Conservation (phyloP, 2,113 vertebrate species). For the Oxyura jamaicensis region DNA sequence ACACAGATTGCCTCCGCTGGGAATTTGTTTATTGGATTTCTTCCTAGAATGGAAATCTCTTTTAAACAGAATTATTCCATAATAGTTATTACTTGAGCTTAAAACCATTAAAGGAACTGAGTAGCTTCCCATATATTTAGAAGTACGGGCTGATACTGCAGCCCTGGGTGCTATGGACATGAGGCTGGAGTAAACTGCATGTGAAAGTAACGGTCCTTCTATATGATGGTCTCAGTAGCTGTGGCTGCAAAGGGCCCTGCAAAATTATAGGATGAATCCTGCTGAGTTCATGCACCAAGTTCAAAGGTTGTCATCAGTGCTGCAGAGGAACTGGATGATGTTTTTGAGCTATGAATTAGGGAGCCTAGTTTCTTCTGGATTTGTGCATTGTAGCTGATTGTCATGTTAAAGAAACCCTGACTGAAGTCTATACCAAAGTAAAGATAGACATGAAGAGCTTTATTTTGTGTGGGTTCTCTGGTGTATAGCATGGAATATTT, state of each 20-base stretch:
- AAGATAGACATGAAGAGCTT: background rate
- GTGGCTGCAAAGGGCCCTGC: background rate
- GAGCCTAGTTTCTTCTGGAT: background rate
- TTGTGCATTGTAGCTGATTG: background rate
- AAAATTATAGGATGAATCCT: background rate
- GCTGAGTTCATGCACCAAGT: background rate
- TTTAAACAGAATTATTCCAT: background rate
- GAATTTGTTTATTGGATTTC: background rate
- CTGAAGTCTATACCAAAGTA: background rate
- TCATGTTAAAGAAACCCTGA: background rate
- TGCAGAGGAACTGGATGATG: background rate
- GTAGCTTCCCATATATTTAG: background rate
- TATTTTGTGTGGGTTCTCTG: background rate
- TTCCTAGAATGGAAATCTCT: background rate
- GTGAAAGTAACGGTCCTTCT: background rate
- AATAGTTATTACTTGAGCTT: background rate
- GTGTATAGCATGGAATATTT: background rate
- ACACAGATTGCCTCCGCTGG: background rate
- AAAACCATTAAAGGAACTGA: background rate
- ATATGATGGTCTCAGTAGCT: background rate
- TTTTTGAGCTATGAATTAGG: background rate
- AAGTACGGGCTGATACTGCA: background rate
- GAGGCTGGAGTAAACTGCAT: background rate
- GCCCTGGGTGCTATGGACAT: background rate
- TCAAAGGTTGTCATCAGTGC: background rate